These are phyloP conservation scores for Bombyx huttoni DNA, from an alignment of 2,888 invertebrate genomes.

Conservation along the genomic window DNA sequence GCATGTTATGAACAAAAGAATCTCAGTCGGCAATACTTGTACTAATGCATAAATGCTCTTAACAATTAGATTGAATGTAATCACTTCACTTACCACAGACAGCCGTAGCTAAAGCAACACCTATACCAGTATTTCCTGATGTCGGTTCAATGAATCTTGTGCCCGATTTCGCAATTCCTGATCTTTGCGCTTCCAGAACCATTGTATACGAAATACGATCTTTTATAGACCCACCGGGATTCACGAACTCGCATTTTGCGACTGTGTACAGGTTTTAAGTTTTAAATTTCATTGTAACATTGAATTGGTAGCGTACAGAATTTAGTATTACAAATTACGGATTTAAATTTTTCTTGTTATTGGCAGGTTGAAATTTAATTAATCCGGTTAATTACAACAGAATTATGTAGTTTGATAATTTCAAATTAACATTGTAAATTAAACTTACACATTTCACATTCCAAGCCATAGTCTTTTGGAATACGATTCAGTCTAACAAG, in stretches of 20 bases:
- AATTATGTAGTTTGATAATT: too few relatives aligned
- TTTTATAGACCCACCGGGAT: conserved; percentile 95
- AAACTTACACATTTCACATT: conserved; percentile 87
- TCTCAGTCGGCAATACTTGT: too few relatives aligned
- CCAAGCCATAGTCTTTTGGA: conserved; percentile 79
- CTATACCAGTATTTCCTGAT: conserved; percentile 88
- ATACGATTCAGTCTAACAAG: conserved; percentile 82
- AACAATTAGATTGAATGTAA: background rate
- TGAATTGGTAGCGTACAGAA: too few relatives aligned
- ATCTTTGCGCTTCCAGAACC: conserved; percentile 90
- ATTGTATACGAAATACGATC: conserved; percentile 92
- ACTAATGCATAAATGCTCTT: background rate
- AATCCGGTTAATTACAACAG: too few relatives aligned
- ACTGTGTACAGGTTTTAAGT: conserved; percentile 64
- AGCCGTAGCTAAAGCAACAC: conserved; percentile 90
- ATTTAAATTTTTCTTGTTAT: too few relatives aligned
- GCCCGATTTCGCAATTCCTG: conserved; percentile 85
- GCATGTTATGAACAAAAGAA: too few relatives aligned
- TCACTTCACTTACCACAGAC: conserved; percentile 51
- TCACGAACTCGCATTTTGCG: conserved; percentile 95
- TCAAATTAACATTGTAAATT: background rate
- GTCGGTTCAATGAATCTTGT: conserved; percentile 92
- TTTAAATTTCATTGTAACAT: too few relatives aligned
- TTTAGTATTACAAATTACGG: too few relatives aligned
- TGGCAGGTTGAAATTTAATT: too few relatives aligned